These are phyloP conservation scores for Bergia sp. DNA, from an alignment of 92 coral and sea anemone species.

Conservation along the genomic window DNA sequence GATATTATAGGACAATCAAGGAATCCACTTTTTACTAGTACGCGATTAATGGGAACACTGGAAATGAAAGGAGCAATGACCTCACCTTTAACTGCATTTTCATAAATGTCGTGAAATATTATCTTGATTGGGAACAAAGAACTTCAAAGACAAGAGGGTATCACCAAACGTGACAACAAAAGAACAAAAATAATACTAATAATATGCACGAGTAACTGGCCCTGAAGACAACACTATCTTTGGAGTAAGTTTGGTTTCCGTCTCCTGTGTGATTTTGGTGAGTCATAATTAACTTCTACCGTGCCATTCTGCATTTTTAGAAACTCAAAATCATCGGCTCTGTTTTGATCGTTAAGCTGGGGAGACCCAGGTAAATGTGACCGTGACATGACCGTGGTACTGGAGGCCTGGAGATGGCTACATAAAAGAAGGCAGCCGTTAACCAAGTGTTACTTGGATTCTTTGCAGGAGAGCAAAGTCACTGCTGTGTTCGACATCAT, in stretches of 20 bases:
- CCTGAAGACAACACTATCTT: background rate
- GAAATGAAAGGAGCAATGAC: background rate
- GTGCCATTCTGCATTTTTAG: too few relatives aligned
- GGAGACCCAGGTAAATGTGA: background rate
- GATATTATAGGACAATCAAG: slow-evolving; percentile 50
- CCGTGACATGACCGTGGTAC: background rate
- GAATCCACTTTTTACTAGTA: background rate
- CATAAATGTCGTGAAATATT: background rate
- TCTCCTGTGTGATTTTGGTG: background rate
- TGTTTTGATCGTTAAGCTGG: background rate
- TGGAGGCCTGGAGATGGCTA: background rate
- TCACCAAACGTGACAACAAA: background rate
- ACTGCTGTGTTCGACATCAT: background rate
- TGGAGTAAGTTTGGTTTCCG: background rate
- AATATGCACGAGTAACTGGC: background rate
- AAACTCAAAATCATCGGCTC: background rate
- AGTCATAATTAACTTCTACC: background rate
- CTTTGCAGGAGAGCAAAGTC: background rate
- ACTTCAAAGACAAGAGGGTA: background rate
- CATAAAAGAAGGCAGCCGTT: background rate
- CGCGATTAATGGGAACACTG: background rate
- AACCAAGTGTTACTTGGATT: background rate
- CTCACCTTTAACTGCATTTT: background rate
- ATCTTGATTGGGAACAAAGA: background rate
- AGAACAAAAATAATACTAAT: background rate